Percentiles rank a stretch among this genome's conserved stretches.
Evolutionary conservation across 2,888 invertebrate genomes (phyloP).

Genomic region (Melieria picta): DNA sequence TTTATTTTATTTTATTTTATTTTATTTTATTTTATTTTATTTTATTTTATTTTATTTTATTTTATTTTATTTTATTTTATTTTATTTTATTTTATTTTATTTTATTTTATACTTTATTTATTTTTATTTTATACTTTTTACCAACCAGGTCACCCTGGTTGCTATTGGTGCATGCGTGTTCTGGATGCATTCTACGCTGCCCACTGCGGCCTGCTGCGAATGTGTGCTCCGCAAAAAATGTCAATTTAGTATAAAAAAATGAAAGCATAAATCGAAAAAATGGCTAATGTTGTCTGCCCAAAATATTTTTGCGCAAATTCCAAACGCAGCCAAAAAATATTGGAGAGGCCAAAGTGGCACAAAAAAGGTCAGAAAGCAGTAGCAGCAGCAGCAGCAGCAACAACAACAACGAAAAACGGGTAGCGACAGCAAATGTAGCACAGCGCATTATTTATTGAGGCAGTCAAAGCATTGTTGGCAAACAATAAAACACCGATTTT

Average conservation of each 20-base stretch:
- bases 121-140: too few relatives aligned
- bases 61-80: too few relatives aligned
- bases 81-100: too few relatives aligned
- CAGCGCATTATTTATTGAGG: constrained; percentile 14
- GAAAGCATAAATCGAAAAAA: not conserved
- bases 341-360: not conserved
- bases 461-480: not conserved
- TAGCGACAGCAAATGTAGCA: not conserved
- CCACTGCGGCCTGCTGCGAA: not conserved
- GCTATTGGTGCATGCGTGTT: not conserved
- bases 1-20: too few relatives aligned
- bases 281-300: not conserved
- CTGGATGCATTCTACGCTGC: not conserved
- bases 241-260: not conserved
- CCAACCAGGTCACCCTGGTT: too few relatives aligned
- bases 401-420: not conserved
- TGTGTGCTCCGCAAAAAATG: not conserved
- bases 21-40: too few relatives aligned
- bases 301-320: constrained; percentile 40
- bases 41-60: too few relatives aligned
- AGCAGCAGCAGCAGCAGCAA: not conserved
- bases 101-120: too few relatives aligned
- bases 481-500: constrained; percentile 18
- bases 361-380: constrained; percentile 11
- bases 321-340: constrained; percentile 32